Evolutionary conservation across 53 echinoderm and acorn worm species (phyloP), one percentile per base, ranked within the genome.

Genomic region (Mesocentrotus franciscanus): DNA sequence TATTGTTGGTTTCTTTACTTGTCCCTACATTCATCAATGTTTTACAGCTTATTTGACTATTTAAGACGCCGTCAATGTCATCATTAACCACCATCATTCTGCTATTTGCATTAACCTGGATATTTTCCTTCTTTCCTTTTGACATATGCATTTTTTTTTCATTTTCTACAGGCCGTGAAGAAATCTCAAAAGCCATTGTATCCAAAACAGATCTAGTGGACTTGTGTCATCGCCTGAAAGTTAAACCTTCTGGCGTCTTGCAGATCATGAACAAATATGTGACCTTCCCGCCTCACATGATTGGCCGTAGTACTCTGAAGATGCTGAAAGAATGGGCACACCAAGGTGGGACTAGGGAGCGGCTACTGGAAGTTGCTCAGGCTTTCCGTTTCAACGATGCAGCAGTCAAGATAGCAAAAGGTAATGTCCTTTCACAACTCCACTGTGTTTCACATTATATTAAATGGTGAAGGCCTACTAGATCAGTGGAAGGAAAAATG

Each of bases 371-470:
- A 22, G 22, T 81, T 39, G 81, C 22, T 18, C 81, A 81, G 81
- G 81, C 81, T 20, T 81, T 81, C 18, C 81, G 42, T 42, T 81
- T 81, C 16, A 81, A 81, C 33, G 81, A 81, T 81, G 81, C 42
- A 8, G 81, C 81, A 20, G 81, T 15, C 15, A 13, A 42, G 15
- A 81, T 42, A 39, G 81, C 81, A 39, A 20, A 36, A 81, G 42
- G 81, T 81, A 18, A 2, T 71, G 5, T 24, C 22, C 27, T 29
- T 7, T 29, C 72, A 72, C 10, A 72, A 29, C 10, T 9, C 29
- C 27, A 72, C n/a, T n/a, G n/a, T n/a, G n/a, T n/a, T 39, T 39
- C 39, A 39, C 61, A 39, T 39, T 39, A 39, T 3, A 39, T 39
- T 39, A 39, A 3, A 39, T 39, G 1, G 39, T 1, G 39, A 1